Evolutionary conservation across 1,140 invertebrate genomes (phyloP), one percentile per base, ranked within the genome.

Genomic region (Andricus grossulariae): DNA sequence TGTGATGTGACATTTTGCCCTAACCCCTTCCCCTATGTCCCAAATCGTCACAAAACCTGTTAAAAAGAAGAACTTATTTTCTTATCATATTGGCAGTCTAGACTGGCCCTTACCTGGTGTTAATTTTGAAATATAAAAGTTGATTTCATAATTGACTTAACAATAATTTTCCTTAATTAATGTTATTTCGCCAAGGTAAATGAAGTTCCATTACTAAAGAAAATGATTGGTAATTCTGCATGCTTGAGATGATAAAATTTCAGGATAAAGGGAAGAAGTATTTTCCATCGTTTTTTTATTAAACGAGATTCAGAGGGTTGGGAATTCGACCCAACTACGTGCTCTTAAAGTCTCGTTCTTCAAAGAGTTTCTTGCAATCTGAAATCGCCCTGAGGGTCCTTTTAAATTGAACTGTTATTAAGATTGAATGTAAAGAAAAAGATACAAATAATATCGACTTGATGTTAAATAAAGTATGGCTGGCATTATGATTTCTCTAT

Each of bases 381-480:
- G 12, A 32, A 66, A n/a, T 66, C 16, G 60, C 60, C 60, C 15
- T 39, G 13, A 66, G 25, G 60, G 60, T 66, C 13, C 13, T 66
- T 45, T 66, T 39, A 66, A 66, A 66, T 66, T 66, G 45, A 66
- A 66, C 60, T 66, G 60, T 66, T 66, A 66, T 66, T 66, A 32
- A 66, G n/a, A 66, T 66, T 66, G 60, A 66, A 39, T 25, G 32
- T 66, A 39, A 10, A 32, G 15, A 39, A 32, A 45, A 32, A 66
- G 13, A 66, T 66, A 39, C 15, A 66, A 60, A 60, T 60, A 16
- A 66, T 66, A 32, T 66, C 39, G 7, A 7, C 15, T 66, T 39
- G 60, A 66, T 66, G 12, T 66, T 16, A 8, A 66, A 66, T 66
- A 16, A 39, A 66, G 60, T 16, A 13, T 13, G 21, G 57, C n/a